Conservation (phyloP, 1,140 invertebrate genomes). For the Melitaea cinxia region DNA sequence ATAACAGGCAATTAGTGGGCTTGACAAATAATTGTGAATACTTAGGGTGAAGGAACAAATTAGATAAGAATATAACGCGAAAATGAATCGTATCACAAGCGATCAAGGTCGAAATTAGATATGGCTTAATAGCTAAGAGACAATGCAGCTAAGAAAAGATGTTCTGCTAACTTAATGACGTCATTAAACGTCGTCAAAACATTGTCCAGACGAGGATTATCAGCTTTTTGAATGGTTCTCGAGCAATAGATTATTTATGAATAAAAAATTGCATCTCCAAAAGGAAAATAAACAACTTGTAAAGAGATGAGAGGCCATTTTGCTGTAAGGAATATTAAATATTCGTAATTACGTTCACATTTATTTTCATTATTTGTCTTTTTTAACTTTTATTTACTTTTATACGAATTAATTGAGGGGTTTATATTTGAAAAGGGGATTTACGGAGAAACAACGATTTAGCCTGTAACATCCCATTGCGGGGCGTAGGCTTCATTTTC, state of each 20-base stretch:
- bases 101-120: slow-evolving; percentile 29
- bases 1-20: slow-evolving; percentile 63
- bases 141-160: slow-evolving; percentile 61
- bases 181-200: slow-evolving; percentile 60
- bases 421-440: neutral
- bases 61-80: slow-evolving; percentile 20
- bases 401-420: neutral
- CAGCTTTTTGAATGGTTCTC: slow-evolving; percentile 41
- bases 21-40: slow-evolving; percentile 65
- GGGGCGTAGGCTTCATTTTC: too few relatives aligned
- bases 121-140: slow-evolving; percentile 41
- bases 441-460: too few relatives aligned
- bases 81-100: slow-evolving; percentile 30
- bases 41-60: slow-evolving; percentile 52
- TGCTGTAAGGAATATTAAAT: neutral
- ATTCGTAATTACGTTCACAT: neutral
- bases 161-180: slow-evolving; percentile 65
- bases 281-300: slow-evolving; percentile 17
- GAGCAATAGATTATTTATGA: slow-evolving; percentile 37
- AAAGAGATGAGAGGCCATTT: neutral
- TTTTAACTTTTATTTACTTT: neutral
- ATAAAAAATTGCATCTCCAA: slow-evolving; percentile 24
- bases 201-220: slow-evolving; percentile 54
- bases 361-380: neutral
- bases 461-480: too few relatives aligned